These are phyloP conservation scores for Holacanthus passer DNA, from an alignment of 2,113 vertebrate genomes.

Conservation along the genomic window DNA sequence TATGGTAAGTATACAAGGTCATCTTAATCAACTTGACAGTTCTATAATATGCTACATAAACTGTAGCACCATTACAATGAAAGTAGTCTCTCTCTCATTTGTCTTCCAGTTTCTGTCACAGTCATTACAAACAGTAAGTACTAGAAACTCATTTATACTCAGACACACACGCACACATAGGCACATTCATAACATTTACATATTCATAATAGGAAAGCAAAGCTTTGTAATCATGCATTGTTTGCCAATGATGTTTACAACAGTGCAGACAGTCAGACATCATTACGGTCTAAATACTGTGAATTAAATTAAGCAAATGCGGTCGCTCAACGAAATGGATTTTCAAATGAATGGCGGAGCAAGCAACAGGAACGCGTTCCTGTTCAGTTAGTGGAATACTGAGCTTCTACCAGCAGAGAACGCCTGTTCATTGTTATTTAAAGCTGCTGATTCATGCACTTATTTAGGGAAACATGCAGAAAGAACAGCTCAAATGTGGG, in stretches of 20 bases:
- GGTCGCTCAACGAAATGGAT: conserved; percentile 51
- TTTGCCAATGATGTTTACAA: conserved; percentile 66
- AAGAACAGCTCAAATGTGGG: background rate
- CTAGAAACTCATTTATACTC: conserved; percentile 13
- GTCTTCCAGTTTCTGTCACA: conserved; percentile 29
- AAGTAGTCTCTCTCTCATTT: conserved; percentile 10
- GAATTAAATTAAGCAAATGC: conserved; percentile 73
- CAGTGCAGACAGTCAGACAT: conserved; percentile 63
- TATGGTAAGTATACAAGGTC: conserved; percentile 5
- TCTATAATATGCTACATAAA: conserved; percentile 9
- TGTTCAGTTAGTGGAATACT: conserved; percentile 42
- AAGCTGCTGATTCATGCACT: conserved; percentile 34
- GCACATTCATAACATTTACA: conserved; percentile 56
- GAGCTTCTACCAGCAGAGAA: conserved; percentile 11
- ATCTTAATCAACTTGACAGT: conserved; percentile 25
- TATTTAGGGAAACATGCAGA: background rate
- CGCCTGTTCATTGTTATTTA: background rate
- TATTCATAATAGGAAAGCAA: conserved; percentile 61
- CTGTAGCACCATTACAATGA: background rate
- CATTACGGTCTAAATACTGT: conserved; percentile 71
- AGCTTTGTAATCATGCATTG: conserved; percentile 69
- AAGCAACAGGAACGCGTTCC: conserved; percentile 17
- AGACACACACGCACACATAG: background rate
- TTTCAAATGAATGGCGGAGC: conserved; percentile 51
- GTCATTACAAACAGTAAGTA: conserved; percentile 40